phyloP scores from a whole-genome alignment of 2,888 invertebrate genomes.

The Tetragonisca angustula region DNA sequence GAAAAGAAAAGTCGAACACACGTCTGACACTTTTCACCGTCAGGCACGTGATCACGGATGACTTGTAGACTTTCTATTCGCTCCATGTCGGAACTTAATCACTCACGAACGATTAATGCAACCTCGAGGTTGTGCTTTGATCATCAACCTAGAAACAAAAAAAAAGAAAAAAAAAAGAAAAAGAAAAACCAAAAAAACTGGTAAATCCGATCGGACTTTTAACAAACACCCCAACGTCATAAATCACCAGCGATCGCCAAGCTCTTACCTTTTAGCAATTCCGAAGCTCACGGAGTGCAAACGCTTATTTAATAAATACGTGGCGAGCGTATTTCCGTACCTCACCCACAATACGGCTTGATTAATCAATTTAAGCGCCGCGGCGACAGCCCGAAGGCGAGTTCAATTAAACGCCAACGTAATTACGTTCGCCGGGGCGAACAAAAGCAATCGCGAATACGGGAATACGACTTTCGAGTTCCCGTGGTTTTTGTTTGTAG shows the following conservation, averaged over 20 bases:
- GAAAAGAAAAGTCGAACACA: not conserved
- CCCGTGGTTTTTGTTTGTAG: slow-evolving; percentile 46
- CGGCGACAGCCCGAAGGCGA: not conserved
- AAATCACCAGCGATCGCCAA: not conserved
- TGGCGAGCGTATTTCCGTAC: not conserved
- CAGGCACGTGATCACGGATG: not conserved
- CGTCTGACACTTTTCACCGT: not conserved
- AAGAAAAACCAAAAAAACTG: not conserved
- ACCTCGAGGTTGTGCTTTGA: not conserved
- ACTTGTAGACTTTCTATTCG: not conserved
- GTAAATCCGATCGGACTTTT: not conserved
- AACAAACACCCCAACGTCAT: not conserved
- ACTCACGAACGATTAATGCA: not conserved
- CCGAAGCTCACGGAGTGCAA: not conserved
- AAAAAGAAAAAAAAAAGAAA: not conserved
- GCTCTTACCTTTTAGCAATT: not conserved
- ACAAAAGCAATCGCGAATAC: not conserved
- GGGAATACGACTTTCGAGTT: slow-evolving; percentile 19
- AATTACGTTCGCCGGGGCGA: not conserved
- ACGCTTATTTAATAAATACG: not conserved
- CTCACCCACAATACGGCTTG: not conserved
- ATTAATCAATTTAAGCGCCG: slow-evolving; percentile 19
- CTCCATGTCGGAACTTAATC: not conserved
- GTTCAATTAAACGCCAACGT: slow-evolving; percentile 27
- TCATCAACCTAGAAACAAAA: not conserved